Evolutionary conservation across 1,140 invertebrate genomes (phyloP).

Genomic region (Drosophila ogumai): DNA sequence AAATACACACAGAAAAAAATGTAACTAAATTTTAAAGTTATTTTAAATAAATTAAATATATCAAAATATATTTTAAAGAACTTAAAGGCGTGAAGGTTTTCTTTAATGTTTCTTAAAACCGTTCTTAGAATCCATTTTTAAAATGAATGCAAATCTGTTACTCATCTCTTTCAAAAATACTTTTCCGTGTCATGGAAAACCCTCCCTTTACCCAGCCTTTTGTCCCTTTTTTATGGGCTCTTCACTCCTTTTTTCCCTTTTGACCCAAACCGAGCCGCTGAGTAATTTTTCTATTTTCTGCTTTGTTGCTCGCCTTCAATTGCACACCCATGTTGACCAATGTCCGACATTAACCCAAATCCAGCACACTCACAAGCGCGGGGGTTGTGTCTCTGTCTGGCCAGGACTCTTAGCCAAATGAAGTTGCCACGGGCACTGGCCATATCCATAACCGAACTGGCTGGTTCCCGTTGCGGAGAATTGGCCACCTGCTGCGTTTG

Average conservation of each 20-base stretch:
- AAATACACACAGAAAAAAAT: slow-evolving; percentile 7
- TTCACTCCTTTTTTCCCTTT: slow-evolving; percentile 30
- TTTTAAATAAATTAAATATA: too few species aligned
- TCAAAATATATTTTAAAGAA: neutral
- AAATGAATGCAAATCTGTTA: too few species aligned
- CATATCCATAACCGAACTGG: slow-evolving; percentile 18
- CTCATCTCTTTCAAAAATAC: neutral
- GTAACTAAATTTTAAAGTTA: neutral
- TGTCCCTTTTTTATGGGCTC: slow-evolving; percentile 49
- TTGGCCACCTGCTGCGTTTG: slow-evolving; percentile 65
- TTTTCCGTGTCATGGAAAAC: slow-evolving; percentile 10
- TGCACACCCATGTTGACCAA: slow-evolving; percentile 82
- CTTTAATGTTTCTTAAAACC: neutral
- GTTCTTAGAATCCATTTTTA: neutral
- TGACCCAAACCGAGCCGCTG: slow-evolving; percentile 51
- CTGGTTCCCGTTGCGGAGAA: slow-evolving; percentile 23
- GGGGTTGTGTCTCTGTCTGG: slow-evolving; percentile 15
- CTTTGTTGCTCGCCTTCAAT: slow-evolving; percentile 77
- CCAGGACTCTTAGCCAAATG: slow-evolving; percentile 73
- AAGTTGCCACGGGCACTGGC: slow-evolving; percentile 55
- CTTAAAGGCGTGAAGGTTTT: neutral
- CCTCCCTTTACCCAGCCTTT: neutral
- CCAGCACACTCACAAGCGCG: slow-evolving; percentile 38
- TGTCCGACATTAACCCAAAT: slow-evolving; percentile 80
- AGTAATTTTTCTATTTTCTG: slow-evolving; percentile 83